Percentiles rank a stretch among this genome's conserved stretches.
Evolutionary conservation across 1,140 invertebrate species (phyloP).

Genomic region (Drosophila santomea): DNA sequence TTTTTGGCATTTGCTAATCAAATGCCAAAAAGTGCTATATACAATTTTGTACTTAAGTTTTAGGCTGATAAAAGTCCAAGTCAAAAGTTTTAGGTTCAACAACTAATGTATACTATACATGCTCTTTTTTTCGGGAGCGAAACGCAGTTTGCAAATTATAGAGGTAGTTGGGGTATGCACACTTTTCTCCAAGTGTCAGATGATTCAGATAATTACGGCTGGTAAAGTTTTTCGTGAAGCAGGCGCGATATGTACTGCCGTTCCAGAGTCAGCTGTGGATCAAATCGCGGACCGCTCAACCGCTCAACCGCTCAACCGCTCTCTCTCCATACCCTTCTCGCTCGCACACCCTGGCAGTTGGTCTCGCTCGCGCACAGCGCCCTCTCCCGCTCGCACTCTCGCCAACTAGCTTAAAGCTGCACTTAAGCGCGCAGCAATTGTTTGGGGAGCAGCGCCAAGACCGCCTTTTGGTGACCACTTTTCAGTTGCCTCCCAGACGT

Average conservation of each 20-base stretch:
- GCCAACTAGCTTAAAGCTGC: conserved; percentile 67
- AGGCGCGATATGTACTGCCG: conserved; percentile 17
- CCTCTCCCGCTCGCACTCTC: conserved; percentile 5
- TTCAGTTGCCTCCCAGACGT: conserved; percentile 64
- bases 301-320: background rate
- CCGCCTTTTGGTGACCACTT: conserved; percentile 23
- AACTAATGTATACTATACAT: too few relatives aligned
- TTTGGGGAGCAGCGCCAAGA: conserved; percentile 28
- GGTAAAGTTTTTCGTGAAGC: background rate
- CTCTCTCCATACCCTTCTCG: background rate
- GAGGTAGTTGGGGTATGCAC: too few relatives aligned
- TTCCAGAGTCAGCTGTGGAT: conserved; percentile 37
- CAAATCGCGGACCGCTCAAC: conserved; percentile 7
- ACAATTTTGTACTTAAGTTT: too few relatives aligned
- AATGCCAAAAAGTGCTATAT: too few relatives aligned
- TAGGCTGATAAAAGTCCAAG: too few relatives aligned
- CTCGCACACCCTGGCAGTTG: background rate
- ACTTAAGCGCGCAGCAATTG: conserved; percentile 69
- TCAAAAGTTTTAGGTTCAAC: too few relatives aligned
- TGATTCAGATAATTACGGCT: conserved; percentile 15
- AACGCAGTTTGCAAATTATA: too few relatives aligned
- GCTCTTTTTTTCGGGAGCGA: too few relatives aligned
- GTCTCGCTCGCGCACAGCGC: conserved; percentile 1
- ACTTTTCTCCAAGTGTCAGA: conserved; percentile 9
- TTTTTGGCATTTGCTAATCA: too few relatives aligned